Percentiles rank a stretch among this genome's conserved stretches.
phyloP scores from a whole-genome alignment of 2,797 vertebrate species.

The Spinus pinus region DNA sequence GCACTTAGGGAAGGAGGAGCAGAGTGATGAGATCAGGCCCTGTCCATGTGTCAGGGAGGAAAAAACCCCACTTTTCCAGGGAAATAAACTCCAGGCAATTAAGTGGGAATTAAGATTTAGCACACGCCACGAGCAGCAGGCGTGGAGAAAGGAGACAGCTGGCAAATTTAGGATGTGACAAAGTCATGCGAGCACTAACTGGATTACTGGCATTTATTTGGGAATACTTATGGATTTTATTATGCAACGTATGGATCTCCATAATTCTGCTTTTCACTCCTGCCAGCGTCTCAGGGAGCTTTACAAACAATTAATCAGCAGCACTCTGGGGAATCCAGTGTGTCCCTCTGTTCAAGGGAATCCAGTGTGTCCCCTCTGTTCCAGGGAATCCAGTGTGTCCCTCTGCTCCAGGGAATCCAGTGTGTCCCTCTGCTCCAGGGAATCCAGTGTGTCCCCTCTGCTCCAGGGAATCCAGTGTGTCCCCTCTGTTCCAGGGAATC shows the following conservation, averaged over 20 bases:
- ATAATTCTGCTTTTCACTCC: constrained; percentile 31
- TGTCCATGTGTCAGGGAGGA: background rate
- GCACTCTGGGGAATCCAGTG: background rate
- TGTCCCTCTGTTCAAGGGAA: background rate
- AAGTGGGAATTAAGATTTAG: constrained; percentile 38
- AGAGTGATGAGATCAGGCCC: background rate
- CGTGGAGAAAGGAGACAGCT: constrained; percentile 24
- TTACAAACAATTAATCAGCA: constrained; percentile 2
- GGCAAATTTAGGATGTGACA: constrained; percentile 27
- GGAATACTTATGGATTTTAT: constrained; percentile 43
- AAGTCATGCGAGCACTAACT: constrained; percentile 10
- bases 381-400: background rate
- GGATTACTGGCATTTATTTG: constrained; percentile 59
- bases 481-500: background rate
- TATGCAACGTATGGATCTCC: constrained; percentile 26
- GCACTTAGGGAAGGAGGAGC: background rate
- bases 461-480: background rate
- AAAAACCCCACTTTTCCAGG: background rate
- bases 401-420: background rate
- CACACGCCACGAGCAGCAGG: background rate
- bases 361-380: background rate
- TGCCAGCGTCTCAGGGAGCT: background rate
- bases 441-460: background rate
- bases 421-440: fast-evolving
- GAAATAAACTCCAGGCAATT: constrained; percentile 41